A percentile compares a stretch with the other conserved stretches of the same genome.
Evolutionary conservation across 37 sponge, comb jelly and placozoan species (phyloP).

Genomic region (Ianthella basta): DNA sequence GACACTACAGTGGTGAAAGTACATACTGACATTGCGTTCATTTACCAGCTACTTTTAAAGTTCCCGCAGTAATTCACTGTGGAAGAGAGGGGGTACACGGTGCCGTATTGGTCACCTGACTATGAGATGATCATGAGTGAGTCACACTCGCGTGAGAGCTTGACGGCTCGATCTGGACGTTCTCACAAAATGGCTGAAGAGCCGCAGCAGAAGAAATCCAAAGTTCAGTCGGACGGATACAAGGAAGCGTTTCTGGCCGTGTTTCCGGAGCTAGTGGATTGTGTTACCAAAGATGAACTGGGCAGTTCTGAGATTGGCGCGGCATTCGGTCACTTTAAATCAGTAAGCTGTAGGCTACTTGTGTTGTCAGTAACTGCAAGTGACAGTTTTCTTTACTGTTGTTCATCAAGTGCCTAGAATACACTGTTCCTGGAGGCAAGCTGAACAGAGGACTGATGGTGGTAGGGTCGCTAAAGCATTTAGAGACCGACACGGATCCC

Average conservation of each 20-base stretch:
- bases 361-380: neutral
- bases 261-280: constrained; percentile 56
- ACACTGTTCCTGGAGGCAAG: constrained; percentile 82
- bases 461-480: constrained; percentile 63
- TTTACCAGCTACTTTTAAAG: no score
- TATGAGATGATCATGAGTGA: no score
- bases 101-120: no score
- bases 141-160: no score
- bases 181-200: no score
- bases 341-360: constrained; percentile 22
- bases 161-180: no score
- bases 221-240: constrained; percentile 36
- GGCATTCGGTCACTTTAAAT: constrained; percentile 57
- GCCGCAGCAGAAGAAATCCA: constrained; percentile 4
- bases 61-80: no score
- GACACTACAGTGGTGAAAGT: no score
- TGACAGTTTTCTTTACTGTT: neutral
- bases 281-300: constrained; percentile 52
- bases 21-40: no score
- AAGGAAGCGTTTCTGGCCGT: constrained; percentile 32
- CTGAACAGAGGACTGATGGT: constrained; percentile 84
- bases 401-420: constrained; percentile 58
- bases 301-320: constrained; percentile 43
- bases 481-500: constrained; percentile 1
- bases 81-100: no score